Conservation (phyloP, 2,888 invertebrate species). For the Thereva unica region DNA sequence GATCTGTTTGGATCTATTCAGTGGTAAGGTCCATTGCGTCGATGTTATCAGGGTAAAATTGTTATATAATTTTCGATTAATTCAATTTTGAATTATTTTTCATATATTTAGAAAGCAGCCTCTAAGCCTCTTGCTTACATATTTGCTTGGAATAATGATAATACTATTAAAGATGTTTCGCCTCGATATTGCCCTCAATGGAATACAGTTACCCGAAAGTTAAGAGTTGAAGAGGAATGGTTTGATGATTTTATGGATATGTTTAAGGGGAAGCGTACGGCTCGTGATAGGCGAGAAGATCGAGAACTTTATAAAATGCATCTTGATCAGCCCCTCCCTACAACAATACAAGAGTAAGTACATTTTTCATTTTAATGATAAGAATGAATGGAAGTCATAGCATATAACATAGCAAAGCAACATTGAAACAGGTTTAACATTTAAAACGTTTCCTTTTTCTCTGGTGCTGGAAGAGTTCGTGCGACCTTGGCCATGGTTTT, state of each 20-base stretch:
- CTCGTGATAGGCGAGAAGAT: conserved; percentile 76
- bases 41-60: conserved; percentile 73
- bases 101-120: conserved; percentile 66
- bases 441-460: too few species aligned
- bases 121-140: conserved; percentile 81
- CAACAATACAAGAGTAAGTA: conserved; percentile 76
- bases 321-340: conserved; percentile 84
- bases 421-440: too few species aligned
- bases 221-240: conserved; percentile 79
- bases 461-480: too few species aligned
- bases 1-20: conserved; percentile 81
- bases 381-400: too few species aligned
- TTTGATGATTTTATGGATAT: conserved; percentile 72
- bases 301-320: conserved; percentile 72
- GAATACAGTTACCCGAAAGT: conserved; percentile 80
- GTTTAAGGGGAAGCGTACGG: conserved; percentile 64
- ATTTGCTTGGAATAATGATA: conserved; percentile 81
- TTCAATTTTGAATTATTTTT: conserved; percentile 8
- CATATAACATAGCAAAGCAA: not conserved
- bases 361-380: not conserved
- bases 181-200: conserved; percentile 84
- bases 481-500: too few species aligned
- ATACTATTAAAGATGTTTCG: conserved; percentile 85
- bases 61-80: conserved; percentile 14
- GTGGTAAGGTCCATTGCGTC: conserved; percentile 75